A percentile compares a stretch with the other conserved stretches of the same genome.
phyloP scores from a whole-genome alignment of 2,888 invertebrate species.

The Agrenia bidenticulata region DNA sequence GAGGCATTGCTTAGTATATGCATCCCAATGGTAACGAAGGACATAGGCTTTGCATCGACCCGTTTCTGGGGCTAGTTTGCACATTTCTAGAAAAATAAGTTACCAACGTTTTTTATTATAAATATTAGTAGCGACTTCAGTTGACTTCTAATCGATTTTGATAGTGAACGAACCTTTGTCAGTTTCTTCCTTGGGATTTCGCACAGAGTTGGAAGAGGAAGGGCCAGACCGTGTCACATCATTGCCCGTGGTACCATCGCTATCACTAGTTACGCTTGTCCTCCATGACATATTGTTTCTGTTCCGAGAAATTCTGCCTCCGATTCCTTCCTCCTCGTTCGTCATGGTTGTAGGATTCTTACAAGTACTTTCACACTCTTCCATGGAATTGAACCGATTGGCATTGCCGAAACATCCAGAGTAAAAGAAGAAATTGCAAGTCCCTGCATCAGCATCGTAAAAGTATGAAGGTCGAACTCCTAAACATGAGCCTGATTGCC shows the following conservation, averaged over 20 bases:
- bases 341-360: conserved; percentile 18
- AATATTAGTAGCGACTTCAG: too few species aligned
- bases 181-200: too few species aligned
- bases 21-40: conserved; percentile 39
- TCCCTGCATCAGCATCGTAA: conserved; percentile 38
- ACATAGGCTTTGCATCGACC: conserved; percentile 30
- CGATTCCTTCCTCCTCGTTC: conserved; percentile 9
- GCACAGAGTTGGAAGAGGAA: too few species aligned
- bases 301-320: not conserved
- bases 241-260: too few species aligned
- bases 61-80: conserved; percentile 32
- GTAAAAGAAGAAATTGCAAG: conserved; percentile 46
- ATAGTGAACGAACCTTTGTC: too few species aligned
- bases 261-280: too few species aligned
- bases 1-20: conserved; percentile 25
- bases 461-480: conserved; percentile 39
- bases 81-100: conserved; percentile 23
- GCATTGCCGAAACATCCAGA: conserved; percentile 52
- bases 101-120: too few species aligned
- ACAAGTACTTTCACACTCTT: conserved; percentile 46
- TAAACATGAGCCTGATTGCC: conserved; percentile 43
- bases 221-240: too few species aligned
- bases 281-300: too few species aligned
- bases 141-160: too few species aligned
- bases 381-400: conserved; percentile 45